Base-by-base conservation (phyloP, 2,113 vertebrate species). In the Struthio camelus region DNA sequence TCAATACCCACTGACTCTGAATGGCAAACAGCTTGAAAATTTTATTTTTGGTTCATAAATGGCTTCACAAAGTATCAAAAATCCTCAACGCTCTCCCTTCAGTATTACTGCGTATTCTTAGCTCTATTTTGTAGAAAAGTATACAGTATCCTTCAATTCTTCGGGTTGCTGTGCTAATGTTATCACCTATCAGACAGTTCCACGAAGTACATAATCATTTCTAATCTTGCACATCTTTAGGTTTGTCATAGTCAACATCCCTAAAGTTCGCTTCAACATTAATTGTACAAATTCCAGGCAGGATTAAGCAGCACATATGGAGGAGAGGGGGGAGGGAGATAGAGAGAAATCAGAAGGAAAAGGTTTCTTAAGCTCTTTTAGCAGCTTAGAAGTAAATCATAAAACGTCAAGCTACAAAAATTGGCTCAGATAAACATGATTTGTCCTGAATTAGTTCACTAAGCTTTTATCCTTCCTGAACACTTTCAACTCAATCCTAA, bases 401-500 rank as follows among this genome's bases (percentile, higher is more conserved):
- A 97, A 97, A 98, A 98, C 98, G 97, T 97, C 98, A 98, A 97
- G 94, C 96, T 94, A 97, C 89, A 98, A 97, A 98, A 98, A 97
- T 97, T 97, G 96, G 93, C 97, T 98, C 94, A 51, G 95, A 98
- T 98, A 98, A 98, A 97, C 97, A 96, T 66, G 96, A 94, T 95
- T 97, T 98, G 96, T 85, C 85, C 75, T 94, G 94, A 97, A 97
- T 98, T 98, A 98, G 93, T 97, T 97, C 95, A 95, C 96, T 97
- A 97, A 97, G 96, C 96, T 98, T 97, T 97, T 96, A 97, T 93
- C 95, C 95, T 96, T 96, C 81, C 87, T 97, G 89, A 97, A 97
- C 88, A 93, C 88, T 97, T 98, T 96, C 90, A 97, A 90, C 91
- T 97, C 96, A 97, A 97, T 94, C 92, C 75, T 95, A 97, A 97